phyloP scores from a whole-genome alignment of 2,113 vertebrate genomes.

The Morphnarchus princeps region DNA sequence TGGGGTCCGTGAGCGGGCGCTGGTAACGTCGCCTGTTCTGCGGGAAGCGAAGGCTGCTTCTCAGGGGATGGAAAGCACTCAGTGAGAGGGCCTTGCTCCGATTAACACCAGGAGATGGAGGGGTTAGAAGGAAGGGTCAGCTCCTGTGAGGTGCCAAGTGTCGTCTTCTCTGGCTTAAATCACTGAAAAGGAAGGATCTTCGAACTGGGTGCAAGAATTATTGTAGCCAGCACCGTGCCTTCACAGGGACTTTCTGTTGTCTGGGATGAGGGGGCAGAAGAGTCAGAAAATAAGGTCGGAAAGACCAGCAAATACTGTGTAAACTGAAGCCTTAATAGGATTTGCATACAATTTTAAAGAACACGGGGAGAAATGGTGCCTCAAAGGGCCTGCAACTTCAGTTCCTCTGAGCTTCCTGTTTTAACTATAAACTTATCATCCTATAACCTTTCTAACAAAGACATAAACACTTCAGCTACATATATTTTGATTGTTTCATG shows the following conservation, averaged over 20 bases:
- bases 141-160: neutral
- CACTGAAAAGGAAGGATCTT: neutral
- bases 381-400: constrained; percentile 44
- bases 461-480: constrained; percentile 78
- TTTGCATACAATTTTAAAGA: constrained; percentile 30
- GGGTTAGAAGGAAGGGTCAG: neutral
- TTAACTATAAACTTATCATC: constrained; percentile 75
- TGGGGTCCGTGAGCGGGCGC: fast-evolving
- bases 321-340: neutral
- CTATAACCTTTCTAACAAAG: constrained; percentile 80
- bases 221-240: neutral
- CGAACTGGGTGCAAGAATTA: neutral
- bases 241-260: neutral
- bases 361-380: neutral
- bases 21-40: fast-evolving
- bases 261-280: neutral
- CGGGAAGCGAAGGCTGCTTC: neutral
- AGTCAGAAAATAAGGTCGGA: neutral
- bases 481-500: constrained; percentile 80
- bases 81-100: neutral
- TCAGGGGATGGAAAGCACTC: neutral
- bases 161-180: neutral
- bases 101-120: neutral
- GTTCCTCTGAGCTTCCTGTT: constrained; percentile 49
- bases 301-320: constrained; percentile 2